These are phyloP conservation scores for Holothuria glaberrima DNA, from an alignment of 35 echinoderm and acorn worm genomes.

Conservation along the genomic window DNA sequence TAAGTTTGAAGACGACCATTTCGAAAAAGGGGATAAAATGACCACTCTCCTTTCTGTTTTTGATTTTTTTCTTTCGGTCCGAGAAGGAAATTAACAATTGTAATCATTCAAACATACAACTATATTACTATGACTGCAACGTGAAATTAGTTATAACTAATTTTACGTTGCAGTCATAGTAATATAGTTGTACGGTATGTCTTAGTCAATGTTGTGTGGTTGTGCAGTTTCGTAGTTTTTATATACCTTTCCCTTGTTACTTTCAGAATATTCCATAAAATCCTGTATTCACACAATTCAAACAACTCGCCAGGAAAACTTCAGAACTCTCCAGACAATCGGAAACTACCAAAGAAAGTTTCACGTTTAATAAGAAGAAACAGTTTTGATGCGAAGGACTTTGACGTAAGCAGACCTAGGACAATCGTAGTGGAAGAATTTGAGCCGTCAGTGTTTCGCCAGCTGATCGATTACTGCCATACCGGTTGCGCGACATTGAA, in stretches of 20 bases:
- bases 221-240: too few species aligned
- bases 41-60: too few species aligned
- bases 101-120: too few species aligned
- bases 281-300: conserved; percentile 79
- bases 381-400: conserved; percentile 60
- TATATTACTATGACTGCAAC: too few species aligned
- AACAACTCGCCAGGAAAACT: conserved; percentile 35
- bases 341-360: conserved; percentile 55
- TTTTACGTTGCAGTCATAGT: too few species aligned
- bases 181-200: too few species aligned
- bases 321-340: conserved; percentile 41
- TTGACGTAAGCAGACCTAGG: conserved; percentile 71
- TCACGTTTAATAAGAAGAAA: conserved; percentile 70
- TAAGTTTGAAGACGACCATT: too few species aligned
- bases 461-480: conserved; percentile 95
- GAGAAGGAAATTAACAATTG: too few species aligned
- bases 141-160: too few species aligned
- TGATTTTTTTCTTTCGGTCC: too few species aligned
- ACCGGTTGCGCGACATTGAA: conserved; percentile 94
- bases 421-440: conserved; percentile 90
- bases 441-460: conserved; percentile 85
- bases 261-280: conserved; percentile 91
- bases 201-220: too few species aligned
- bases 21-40: too few species aligned
- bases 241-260: not conserved